Conservation (phyloP, 2,888 invertebrate species). For the Chrysolina americana region DNA sequence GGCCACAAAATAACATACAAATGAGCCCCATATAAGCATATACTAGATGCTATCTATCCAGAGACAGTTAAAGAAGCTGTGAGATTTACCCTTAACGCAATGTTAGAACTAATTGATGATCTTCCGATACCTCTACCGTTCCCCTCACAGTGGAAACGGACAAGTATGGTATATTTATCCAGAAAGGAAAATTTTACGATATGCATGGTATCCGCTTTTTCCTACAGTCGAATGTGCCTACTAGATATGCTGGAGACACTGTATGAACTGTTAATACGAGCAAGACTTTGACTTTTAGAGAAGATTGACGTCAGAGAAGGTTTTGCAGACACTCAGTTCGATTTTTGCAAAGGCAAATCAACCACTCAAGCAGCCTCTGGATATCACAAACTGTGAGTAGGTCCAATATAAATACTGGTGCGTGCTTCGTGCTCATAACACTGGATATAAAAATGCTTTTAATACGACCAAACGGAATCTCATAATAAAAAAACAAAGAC, state of each 20-base stretch:
- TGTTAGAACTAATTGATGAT: constrained; percentile 18
- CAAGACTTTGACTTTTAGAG: constrained; percentile 23
- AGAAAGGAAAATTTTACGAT: constrained; percentile 24
- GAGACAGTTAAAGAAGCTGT: no score
- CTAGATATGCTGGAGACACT: constrained; percentile 27
- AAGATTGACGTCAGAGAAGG: background rate
- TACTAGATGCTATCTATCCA: no score
- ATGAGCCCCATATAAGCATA: no score
- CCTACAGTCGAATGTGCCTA: constrained; percentile 33
- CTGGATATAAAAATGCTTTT: background rate
- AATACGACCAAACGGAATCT: background rate
- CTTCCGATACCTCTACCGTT: background rate
- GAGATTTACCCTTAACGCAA: background rate
- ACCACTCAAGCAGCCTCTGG: constrained; percentile 15
- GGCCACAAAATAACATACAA: no score
- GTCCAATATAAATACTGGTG: constrained; percentile 15
- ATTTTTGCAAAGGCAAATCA: constrained; percentile 27
- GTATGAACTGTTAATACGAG: constrained; percentile 22
- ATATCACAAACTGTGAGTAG: background rate
- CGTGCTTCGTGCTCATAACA: background rate
- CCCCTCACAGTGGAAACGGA: constrained; percentile 35
- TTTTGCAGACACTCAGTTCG: constrained; percentile 14
- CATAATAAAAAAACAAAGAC: background rate
- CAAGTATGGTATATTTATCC: constrained; percentile 33
- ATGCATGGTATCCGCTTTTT: background rate